phyloP scores from a whole-genome alignment of 1,140 invertebrate species.

The Atopsyche davidsoni region DNA sequence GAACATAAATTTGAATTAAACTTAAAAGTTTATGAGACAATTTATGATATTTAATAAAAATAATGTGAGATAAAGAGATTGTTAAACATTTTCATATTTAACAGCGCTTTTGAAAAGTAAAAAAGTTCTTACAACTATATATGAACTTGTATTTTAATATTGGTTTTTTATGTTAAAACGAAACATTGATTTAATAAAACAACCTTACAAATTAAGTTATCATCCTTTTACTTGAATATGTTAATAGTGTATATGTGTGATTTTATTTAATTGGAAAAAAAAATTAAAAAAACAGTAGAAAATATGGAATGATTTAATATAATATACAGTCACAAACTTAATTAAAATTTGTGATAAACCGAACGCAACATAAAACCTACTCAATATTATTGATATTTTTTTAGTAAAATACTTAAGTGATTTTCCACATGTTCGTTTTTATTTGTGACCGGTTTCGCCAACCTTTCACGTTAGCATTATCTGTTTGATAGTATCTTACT shows the following conservation, averaged over 20 bases:
- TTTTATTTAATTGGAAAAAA: no score
- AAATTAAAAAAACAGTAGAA: constrained; percentile 2
- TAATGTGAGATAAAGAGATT: background rate
- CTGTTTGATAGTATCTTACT: no score
- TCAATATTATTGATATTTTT: no score
- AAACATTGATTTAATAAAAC: background rate
- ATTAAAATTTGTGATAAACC: background rate
- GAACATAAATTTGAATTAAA: no score
- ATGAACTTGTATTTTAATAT: background rate
- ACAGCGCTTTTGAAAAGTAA: background rate
- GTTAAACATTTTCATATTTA: background rate
- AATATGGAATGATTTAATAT: background rate
- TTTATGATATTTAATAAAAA: background rate
- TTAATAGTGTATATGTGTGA: no score
- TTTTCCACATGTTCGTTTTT: no score
- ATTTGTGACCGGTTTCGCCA: no score
- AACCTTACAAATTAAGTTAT: background rate
- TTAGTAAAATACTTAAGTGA: no score
- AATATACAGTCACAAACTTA: background rate
- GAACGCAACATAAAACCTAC: no score
- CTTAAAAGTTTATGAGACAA: background rate
- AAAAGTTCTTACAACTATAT: background rate
- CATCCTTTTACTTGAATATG: no score
- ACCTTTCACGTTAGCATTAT: no score
- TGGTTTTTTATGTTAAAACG: background rate